Percentiles rank a stretch among this genome's conserved stretches.
These are phyloP conservation scores for Mesorhabditis sp. DNA, from an alignment of 2,888 invertebrate species.

Conservation along the genomic window DNA sequence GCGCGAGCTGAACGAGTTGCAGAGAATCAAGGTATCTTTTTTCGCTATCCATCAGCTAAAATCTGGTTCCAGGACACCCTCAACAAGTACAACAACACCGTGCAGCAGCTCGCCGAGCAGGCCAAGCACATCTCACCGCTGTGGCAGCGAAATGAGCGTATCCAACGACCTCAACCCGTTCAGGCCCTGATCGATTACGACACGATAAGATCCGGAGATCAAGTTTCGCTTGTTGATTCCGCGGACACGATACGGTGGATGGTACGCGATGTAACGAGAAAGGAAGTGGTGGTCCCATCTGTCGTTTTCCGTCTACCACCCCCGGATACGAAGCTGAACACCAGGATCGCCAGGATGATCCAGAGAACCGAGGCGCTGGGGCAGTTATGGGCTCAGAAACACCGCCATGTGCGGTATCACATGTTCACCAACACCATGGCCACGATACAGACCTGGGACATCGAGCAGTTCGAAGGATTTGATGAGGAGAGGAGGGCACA, in stretches of 20 bases:
- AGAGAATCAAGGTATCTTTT: conserved; percentile 70
- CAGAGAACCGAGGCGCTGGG: not conserved
- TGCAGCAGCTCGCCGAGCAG: not conserved
- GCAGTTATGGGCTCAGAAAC: conserved; percentile 85
- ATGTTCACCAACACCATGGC: conserved; percentile 97
- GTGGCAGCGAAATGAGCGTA: not conserved
- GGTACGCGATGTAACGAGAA: conserved; percentile 76
- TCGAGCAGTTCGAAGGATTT: not conserved
- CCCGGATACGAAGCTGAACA: conserved; percentile 84
- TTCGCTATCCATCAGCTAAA: conserved; percentile 53
- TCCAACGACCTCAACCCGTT: not conserved
- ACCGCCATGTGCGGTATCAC: conserved; percentile 83
- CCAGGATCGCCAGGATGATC: conserved; percentile 28
- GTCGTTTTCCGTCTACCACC: conserved; percentile 88
- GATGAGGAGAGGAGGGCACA: not conserved
- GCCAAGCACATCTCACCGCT: not conserved
- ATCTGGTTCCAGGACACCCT: not conserved
- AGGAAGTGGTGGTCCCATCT: conserved; percentile 75
- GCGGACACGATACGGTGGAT: conserved; percentile 86
- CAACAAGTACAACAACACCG: not conserved
- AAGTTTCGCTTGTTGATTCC: conserved; percentile 82
- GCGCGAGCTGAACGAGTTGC: conserved; percentile 81
- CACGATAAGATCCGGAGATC: not conserved
- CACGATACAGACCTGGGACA: conserved; percentile 73
- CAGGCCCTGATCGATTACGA: not conserved